phyloP scores from a whole-genome alignment of 2,797 vertebrate genomes.

The Cossypha niveicapilla region DNA sequence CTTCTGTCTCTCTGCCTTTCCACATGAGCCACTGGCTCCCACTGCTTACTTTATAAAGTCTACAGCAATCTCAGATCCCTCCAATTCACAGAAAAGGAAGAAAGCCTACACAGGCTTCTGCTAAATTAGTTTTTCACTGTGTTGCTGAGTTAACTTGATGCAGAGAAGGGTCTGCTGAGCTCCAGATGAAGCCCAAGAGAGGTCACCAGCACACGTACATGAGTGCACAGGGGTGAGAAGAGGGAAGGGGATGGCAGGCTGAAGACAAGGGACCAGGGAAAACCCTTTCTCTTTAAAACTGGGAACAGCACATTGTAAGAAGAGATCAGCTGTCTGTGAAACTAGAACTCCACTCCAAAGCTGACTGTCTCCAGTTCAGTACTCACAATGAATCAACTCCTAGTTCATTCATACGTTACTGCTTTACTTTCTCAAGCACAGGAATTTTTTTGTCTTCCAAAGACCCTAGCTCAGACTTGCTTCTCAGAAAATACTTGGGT shows the following conservation, averaged over 20 bases:
- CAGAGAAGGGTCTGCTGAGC: neutral
- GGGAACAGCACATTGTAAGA: fast-evolving
- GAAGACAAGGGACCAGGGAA: neutral
- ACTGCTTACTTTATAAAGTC: neutral
- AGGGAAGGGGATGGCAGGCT: fast-evolving
- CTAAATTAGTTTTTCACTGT: neutral
- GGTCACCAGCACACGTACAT: fast-evolving
- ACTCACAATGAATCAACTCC: neutral
- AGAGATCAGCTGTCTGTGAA: neutral
- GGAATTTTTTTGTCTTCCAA: neutral
- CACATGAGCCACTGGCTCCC: neutral
- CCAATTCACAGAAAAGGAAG: neutral
- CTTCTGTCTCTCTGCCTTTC: neutral
- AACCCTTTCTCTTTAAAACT: neutral
- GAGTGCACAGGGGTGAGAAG: neutral
- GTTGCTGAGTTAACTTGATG: neutral
- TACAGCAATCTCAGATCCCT: neutral
- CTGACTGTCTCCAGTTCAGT: neutral
- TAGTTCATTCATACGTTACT: neutral
- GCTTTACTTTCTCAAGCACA: neutral
- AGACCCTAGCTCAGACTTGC: neutral
- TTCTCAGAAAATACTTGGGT: neutral
- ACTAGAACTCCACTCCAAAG: neutral
- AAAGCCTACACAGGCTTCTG: neutral
- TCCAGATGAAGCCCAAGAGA: neutral